A percentile compares a stretch with the other conserved stretches of the same genome.
Conservation (phyloP, 1,140 invertebrate genomes). For the Pseudomyrmex sp. region DNA sequence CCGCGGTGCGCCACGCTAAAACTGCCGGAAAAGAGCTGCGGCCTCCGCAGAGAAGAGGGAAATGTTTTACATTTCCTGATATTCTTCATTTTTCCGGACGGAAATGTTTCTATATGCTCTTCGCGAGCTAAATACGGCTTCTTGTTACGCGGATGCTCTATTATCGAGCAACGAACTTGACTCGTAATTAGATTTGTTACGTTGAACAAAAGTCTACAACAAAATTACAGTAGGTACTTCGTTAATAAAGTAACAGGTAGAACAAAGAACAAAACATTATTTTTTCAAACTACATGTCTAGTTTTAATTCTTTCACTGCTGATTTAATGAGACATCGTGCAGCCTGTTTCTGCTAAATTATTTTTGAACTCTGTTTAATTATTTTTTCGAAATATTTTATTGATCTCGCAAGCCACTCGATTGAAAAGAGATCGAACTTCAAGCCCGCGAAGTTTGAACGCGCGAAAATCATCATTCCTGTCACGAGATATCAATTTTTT, state of each 20-base stretch:
- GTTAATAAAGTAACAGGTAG: neutral
- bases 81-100: neutral
- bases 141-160: conserved; percentile 12
- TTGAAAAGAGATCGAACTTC: too few species aligned
- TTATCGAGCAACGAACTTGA: neutral
- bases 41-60: neutral
- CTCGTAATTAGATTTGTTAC: neutral
- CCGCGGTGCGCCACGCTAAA: conserved; percentile 1
- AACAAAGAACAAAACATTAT: too few species aligned
- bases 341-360: too few species aligned
- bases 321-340: too few species aligned
- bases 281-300: too few species aligned
- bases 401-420: too few species aligned
- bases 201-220: conserved; percentile 3
- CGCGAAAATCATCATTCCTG: too few species aligned
- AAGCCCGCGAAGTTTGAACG: too few species aligned
- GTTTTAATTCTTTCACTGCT: too few species aligned
- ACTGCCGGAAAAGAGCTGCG: conserved; percentile 34
- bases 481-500: too few species aligned
- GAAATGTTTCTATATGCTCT: conserved; percentile 29
- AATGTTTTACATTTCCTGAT: conserved; percentile 50
- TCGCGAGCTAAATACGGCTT: conserved; percentile 21
- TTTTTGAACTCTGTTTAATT: too few species aligned
- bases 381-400: too few species aligned
- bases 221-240: neutral